Percentiles rank a stretch among this genome's conserved stretches.
phyloP scores from a whole-genome alignment of 2,888 invertebrate genomes.

The Nymphalis urticae region DNA sequence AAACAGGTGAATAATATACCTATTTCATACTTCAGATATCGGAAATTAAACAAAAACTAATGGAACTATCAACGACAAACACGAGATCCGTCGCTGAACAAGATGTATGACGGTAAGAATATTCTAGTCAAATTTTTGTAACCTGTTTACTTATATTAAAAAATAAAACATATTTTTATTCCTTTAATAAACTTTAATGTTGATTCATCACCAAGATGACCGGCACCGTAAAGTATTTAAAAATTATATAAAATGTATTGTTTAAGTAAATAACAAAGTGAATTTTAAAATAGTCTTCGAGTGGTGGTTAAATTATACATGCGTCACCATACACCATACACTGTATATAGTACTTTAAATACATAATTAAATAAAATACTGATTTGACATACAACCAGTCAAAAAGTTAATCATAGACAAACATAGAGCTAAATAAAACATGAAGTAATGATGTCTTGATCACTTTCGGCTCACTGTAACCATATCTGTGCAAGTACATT shows the following conservation, averaged over 20 bases:
- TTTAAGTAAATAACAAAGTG: background rate
- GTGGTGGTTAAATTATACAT: constrained; percentile 4
- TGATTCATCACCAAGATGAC: constrained; percentile 48
- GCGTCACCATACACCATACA: background rate
- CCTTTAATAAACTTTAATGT: constrained; percentile 51
- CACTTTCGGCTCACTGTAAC: too few species aligned
- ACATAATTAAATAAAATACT: constrained; percentile 7
- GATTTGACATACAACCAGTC: background rate
- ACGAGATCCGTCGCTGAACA: constrained; percentile 51
- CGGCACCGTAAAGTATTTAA: constrained; percentile 52
- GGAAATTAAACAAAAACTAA: constrained; percentile 79
- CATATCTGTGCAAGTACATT: too few species aligned
- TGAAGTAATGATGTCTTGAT: too few species aligned
- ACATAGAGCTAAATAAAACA: background rate
- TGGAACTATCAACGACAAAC: constrained; percentile 67
- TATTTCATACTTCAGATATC: constrained; percentile 71
- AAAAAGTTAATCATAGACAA: constrained; percentile 5
- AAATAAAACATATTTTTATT: constrained; percentile 19
- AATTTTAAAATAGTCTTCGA: background rate
- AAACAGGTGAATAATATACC: background rate
- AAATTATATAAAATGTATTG: constrained; percentile 40
- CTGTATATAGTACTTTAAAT: constrained; percentile 3
- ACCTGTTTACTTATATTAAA: background rate
- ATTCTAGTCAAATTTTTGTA: background rate
- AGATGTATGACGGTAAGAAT: constrained; percentile 29